Conservation (phyloP, 53 echinoderm and acorn worm genomes). For the Echinarachnius parma region DNA sequence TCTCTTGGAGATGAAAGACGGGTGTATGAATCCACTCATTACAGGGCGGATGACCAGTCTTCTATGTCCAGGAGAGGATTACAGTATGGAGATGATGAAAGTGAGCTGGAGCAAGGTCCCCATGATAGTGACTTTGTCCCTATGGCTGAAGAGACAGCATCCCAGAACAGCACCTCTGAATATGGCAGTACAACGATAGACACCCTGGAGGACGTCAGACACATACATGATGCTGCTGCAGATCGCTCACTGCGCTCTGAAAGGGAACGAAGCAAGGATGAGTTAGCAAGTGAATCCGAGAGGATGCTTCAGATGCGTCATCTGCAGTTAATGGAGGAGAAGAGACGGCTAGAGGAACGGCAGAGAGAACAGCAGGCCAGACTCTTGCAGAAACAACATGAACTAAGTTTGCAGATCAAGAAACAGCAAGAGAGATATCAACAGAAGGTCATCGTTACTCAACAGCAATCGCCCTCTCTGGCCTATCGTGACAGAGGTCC, state of each 20-base stretch:
- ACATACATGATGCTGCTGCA: neutral
- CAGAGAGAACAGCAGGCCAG: constrained; percentile 61
- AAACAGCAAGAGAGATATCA: constrained; percentile 53
- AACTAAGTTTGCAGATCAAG: constrained; percentile 54
- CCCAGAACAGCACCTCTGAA: neutral
- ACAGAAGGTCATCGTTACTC: constrained; percentile 6
- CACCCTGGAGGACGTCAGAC: neutral
- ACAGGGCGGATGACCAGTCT: no score
- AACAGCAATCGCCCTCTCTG: neutral
- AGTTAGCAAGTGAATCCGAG: constrained; percentile 10
- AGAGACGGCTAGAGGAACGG: constrained; percentile 53
- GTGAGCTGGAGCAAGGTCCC: neutral
- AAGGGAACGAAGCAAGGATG: neutral
- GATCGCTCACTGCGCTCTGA: neutral
- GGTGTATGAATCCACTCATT: no score
- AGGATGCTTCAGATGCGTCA: constrained; percentile 44
- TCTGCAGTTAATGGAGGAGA: constrained; percentile 46
- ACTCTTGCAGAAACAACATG: constrained; percentile 54
- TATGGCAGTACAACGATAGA: neutral
- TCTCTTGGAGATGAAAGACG: no score
- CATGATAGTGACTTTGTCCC: constrained; percentile 6
- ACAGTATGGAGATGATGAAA: neutral
- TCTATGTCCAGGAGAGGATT: no score
- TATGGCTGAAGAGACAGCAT: constrained; percentile 13
- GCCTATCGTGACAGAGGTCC: neutral